Evolutionary conservation across 1,140 invertebrate genomes (phyloP), one percentile per base, ranked within the genome.

Genomic region (Atopsyche davidsoni): DNA sequence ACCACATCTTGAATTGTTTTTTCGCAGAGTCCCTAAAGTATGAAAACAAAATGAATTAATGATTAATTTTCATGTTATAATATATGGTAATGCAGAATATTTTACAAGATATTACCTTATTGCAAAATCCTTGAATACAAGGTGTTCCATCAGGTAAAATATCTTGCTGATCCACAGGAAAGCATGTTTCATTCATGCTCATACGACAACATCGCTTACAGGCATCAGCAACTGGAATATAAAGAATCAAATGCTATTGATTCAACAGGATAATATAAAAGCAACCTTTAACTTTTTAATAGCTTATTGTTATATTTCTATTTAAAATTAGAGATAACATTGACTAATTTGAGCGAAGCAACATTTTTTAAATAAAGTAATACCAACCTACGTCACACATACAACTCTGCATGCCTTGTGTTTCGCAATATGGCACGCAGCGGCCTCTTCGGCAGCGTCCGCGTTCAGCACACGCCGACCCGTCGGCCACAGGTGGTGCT

Each of bases 41-140:
- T 24, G 4, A 24, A 28, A 69, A 67, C 50, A 35, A 58, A 42
- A 16, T 19, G 21, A 39, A 39, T 19, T 18, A 39, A 39, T 39
- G 21, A 28, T 28, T 6, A 7, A n/a, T 17, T 18, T 39, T 18
- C 36, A 39, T 39, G 17, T 19, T 19, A 39, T 39, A 11, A 39
- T 18, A 39, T 39, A 16, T 13, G 25, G 39, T 16, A 45, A 34
- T 46, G 40, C 32, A 45, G 41, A 44, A 28, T n/a, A n/a, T n/a
- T n/a, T n/a, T 57, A 36, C 24, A 35, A 47, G 7, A 38, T 64
- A 64, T 57, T 74, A 91, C 89, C 72, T 89, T 87, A 67, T 93
- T 92, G 66, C 93, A 96, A 67, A 94, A 95, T 31, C 94, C 93
- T 75, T 94, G 90, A 62, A 95, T 90, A 65, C 94, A 97, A 1